Base-by-base conservation (phyloP, 2,888 invertebrate genomes). In the Xanthia togata region DNA sequence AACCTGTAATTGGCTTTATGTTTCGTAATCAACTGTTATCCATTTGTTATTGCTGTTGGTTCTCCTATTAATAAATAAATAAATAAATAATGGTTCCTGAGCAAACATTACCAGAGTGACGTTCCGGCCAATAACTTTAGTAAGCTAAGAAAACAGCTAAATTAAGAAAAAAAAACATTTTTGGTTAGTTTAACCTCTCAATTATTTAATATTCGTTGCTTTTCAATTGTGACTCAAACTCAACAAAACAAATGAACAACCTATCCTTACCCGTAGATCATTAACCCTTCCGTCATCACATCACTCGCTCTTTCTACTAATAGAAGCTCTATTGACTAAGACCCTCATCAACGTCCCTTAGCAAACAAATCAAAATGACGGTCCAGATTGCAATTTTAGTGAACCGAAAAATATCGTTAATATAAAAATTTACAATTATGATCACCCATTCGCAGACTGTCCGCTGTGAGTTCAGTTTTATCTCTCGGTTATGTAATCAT, bases 281-380 rank as follows among this genome's bases (percentile, higher is more conserved):
- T 50, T 23, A 31, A 67, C 14, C 9, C 9, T 14, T 53, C 23
- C 17, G 4, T 14, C 11, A 3, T 44, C 4, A 67, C 65, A 47
- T 31, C 8, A 23, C 53, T 67, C 8, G 67, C 76, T 31, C 50
- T 41, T 74, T n/a, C 38, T 59, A 55, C 67, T 72, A 76, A 78
- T 69, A 88, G 64, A 80, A 79, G 47, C 62, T 53, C 47, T 59
- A 75, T 62, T 60, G 23, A 62, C 78, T 69, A 68, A 82, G 44
- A 64, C 76, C 79, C 53, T 59, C 71, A 65, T 81, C 79, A 87
- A 77, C 31, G 79, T 41, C 72, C 60, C 80, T 84, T 71, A 72
- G 63, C 76, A 68, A 81, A 87, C 71, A 76, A 70, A 82, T 76
- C 87, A 77, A 72, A 79, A 47, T 88, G 83, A 81, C 76, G 79